phyloP scores from a whole-genome alignment of 2,113 vertebrate species.

The Melanocharis versteri region DNA sequence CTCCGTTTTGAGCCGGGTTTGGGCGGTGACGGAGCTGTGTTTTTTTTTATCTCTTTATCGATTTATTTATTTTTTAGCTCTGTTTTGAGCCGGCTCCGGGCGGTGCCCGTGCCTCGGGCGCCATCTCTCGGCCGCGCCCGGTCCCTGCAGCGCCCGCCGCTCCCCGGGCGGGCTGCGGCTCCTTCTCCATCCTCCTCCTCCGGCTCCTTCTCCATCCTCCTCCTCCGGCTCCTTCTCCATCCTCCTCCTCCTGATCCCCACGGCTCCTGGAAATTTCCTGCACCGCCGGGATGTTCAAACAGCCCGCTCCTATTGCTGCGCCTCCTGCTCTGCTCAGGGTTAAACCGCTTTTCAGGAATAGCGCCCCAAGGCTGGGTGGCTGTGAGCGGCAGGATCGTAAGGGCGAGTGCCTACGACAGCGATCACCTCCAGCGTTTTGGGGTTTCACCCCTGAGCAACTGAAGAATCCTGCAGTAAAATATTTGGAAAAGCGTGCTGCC shows the following conservation, averaged over 20 bases:
- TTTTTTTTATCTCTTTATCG: no score
- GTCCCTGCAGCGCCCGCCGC: background rate
- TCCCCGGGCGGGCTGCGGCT: fast-evolving
- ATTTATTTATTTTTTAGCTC: no score
- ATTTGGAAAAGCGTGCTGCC: background rate
- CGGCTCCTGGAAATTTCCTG: fast-evolving
- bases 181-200: background rate
- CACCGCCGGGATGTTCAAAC: fast-evolving
- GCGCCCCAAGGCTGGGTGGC: fast-evolving
- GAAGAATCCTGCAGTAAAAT: no score
- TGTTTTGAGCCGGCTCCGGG: no score
- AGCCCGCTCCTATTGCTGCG: fast-evolving
- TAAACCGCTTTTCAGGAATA: fast-evolving
- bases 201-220: background rate
- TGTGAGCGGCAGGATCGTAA: fast-evolving
- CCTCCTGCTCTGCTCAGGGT: background rate
- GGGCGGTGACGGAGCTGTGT: background rate
- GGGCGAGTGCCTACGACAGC: no score
- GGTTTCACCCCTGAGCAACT: background rate
- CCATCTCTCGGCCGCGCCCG: background rate
- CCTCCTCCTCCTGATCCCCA: background rate
- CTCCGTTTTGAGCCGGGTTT: background rate
- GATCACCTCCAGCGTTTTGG: fast-evolving
- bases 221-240: background rate
- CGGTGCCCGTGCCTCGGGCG: background rate